Evolutionary conservation across 2,888 invertebrate species (phyloP).

Genomic region (Lysandra bellargus): DNA sequence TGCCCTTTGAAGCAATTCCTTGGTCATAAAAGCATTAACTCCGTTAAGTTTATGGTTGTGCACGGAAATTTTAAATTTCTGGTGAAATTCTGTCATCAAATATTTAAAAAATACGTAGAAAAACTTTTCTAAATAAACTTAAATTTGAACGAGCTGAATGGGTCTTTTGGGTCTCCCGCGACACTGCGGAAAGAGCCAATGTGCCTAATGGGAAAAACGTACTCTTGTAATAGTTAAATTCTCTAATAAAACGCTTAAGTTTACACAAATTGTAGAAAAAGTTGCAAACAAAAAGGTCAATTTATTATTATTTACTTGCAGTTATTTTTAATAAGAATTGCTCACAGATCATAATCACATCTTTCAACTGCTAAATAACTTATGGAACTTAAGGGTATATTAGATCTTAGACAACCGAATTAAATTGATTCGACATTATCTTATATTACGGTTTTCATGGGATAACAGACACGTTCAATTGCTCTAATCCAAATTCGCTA

Average conservation of each 20-base stretch:
- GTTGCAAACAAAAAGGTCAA: too few relatives aligned
- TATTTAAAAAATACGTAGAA: not conserved
- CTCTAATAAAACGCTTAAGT: not conserved
- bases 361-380: too few relatives aligned
- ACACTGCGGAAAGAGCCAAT: not conserved
- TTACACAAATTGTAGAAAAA: not conserved
- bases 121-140: not conserved
- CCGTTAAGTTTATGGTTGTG: not conserved
- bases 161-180: constrained; percentile 5
- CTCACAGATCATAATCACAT: too few relatives aligned
- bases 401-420: too few relatives aligned
- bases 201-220: not conserved
- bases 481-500: not conserved
- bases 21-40: too few relatives aligned
- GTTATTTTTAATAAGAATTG: too few relatives aligned
- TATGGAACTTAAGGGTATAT: too few relatives aligned
- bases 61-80: not conserved
- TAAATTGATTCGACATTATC: too few relatives aligned
- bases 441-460: too few relatives aligned
- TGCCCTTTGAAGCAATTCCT: too few relatives aligned
- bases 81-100: not conserved
- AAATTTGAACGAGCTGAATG: not conserved
- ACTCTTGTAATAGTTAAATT: not conserved
- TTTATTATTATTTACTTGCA: too few relatives aligned
- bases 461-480: not conserved